Evolutionary conservation across 2,888 invertebrate species (phyloP).

Genomic region (Conchocele bisecta): DNA sequence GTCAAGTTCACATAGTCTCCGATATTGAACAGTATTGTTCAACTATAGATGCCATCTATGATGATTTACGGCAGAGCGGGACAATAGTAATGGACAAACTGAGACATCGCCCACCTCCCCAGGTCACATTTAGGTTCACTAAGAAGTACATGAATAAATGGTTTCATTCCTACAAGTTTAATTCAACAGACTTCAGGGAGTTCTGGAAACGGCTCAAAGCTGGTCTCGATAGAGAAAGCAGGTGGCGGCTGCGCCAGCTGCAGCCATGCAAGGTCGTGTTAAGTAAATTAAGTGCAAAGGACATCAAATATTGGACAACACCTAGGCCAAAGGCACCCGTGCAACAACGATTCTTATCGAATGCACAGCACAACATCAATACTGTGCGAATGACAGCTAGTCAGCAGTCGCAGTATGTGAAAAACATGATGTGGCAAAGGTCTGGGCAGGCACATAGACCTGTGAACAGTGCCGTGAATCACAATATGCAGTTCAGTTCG

Average conservation of each 20-base stretch:
- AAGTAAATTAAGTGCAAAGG: conserved; percentile 47
- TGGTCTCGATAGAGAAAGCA: conserved; percentile 57
- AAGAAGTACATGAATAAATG: conserved; percentile 59
- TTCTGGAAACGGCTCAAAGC: conserved; percentile 52
- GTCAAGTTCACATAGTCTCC: conserved; percentile 55
- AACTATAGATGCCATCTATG: conserved; percentile 43
- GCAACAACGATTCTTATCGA: no score
- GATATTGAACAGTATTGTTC: conserved; percentile 61
- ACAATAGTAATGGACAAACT: conserved; percentile 58
- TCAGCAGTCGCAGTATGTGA: no score
- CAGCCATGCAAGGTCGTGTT: conserved; percentile 55
- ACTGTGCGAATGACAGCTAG: no score
- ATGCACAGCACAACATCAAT: no score
- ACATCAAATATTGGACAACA: conserved; percentile 61
- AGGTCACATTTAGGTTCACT: conserved; percentile 63
- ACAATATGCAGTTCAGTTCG: no score
- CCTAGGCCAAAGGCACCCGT: no score
- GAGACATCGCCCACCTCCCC: conserved; percentile 60
- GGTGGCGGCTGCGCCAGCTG: conserved; percentile 41
- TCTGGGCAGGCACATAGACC: not conserved
- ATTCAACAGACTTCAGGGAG: conserved; percentile 54
- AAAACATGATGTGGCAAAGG: no score
- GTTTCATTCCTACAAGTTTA: conserved; percentile 69
- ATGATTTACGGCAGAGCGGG: not conserved
- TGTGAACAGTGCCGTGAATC: not conserved